phyloP scores from a whole-genome alignment of 2,113 vertebrate species.

The Stegastes partitus region DNA sequence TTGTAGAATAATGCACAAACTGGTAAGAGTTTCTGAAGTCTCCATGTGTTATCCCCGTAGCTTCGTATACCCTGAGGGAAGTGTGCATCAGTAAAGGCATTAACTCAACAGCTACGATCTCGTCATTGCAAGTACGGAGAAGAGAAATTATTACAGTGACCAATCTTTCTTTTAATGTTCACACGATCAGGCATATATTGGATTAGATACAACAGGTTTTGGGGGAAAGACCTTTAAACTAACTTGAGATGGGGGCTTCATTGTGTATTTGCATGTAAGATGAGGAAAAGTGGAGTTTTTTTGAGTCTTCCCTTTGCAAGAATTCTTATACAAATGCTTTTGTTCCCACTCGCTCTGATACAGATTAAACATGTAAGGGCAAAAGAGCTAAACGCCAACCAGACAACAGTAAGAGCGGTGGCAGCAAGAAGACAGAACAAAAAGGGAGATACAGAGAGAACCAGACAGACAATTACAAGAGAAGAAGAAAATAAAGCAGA shows the following conservation, averaged over 20 bases:
- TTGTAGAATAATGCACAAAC: background rate
- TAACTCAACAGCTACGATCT: slow-evolving; percentile 4
- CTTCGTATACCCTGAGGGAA: background rate
- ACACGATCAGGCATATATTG: background rate
- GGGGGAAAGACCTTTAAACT: background rate
- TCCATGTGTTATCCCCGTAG: background rate
- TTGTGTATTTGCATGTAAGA: background rate
- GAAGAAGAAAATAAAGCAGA: slow-evolving; percentile 55
- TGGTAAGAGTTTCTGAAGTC: background rate
- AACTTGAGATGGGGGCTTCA: background rate
- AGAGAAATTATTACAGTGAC: background rate
- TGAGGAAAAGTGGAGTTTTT: background rate
- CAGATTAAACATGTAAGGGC: background rate
- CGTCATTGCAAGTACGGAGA: background rate
- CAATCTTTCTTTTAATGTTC: background rate
- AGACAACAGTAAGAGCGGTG: background rate
- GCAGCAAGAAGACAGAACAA: slow-evolving; percentile 23
- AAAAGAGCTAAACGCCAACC: slow-evolving; percentile 2
- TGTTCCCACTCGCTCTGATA: background rate
- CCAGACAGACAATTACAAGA: slow-evolving; percentile 70
- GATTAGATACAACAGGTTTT: background rate
- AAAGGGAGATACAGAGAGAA: slow-evolving; percentile 41
- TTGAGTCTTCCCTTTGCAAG: slow-evolving; percentile 14
- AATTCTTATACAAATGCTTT: slow-evolving; percentile 3
- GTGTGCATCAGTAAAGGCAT: background rate